Evolutionary conservation across 2,888 invertebrate genomes (phyloP).

Genomic region (Diaphora mendica): DNA sequence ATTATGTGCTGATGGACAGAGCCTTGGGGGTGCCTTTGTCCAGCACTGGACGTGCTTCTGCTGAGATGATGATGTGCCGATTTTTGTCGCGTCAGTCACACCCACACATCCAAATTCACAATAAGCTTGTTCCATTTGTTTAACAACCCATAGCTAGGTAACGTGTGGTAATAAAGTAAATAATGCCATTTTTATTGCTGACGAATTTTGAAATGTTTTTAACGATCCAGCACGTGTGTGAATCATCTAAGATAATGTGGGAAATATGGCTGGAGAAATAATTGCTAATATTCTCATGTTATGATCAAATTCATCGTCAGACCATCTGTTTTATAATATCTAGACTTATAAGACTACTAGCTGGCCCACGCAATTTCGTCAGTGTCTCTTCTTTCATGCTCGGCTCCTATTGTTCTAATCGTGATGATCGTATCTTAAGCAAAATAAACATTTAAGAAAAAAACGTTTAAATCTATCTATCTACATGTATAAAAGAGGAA

Average conservation of each 20-base stretch:
- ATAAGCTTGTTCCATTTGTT: slow-evolving; percentile 11
- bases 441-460: too few species aligned
- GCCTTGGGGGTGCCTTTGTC: too few species aligned
- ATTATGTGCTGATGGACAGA: too few species aligned
- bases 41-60: too few species aligned
- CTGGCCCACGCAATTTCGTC: too few species aligned
- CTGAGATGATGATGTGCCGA: too few species aligned
- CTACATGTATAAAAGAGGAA: too few species aligned
- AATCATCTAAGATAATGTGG: slow-evolving; percentile 27
- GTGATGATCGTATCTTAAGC: too few species aligned
- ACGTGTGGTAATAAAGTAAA: slow-evolving; percentile 19
- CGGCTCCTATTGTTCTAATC: too few species aligned
- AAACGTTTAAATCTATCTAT: neutral
- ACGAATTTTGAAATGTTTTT: slow-evolving; percentile 18
- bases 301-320: neutral
- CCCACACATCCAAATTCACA: neutral
- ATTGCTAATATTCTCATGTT: neutral
- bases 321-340: neutral
- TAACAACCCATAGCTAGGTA: slow-evolving; percentile 2
- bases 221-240: slow-evolving; percentile 11
- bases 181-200: slow-evolving; percentile 11
- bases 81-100: neutral
- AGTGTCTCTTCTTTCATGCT: too few species aligned
- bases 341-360: neutral
- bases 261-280: slow-evolving; percentile 13